Evolutionary conservation across 2,888 invertebrate species (phyloP), one percentile per base, ranked within the genome.

Genomic region (Nomada hirtipes): DNA sequence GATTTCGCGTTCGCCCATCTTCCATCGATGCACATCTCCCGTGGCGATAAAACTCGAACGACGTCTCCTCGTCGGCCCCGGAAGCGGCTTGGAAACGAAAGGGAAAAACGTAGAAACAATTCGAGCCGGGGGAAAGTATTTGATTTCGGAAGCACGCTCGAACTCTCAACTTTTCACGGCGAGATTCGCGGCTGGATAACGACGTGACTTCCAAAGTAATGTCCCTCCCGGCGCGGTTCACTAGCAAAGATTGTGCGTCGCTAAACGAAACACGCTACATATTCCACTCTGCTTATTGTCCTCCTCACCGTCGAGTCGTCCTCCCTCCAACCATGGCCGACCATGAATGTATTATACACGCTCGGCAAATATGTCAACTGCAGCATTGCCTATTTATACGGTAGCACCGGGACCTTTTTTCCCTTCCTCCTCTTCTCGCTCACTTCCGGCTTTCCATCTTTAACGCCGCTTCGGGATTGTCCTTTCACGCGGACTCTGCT

Each of bases 311-410:
- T 29, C n/a, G n/a, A 15, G 15, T 13, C 29, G 44, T 53, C 57
- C 63, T 52, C 69, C 29, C 23, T 44, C 63, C 69, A 26, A 50
- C 65, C 53, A 50, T 85, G 87, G 84, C 79, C 76, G 84, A 79
- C 71, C 90, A 92, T 91, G 90, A 91, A 92, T 92, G 92, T 90
- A 91, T 92, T 92, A 92, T 90, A 86, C 88, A 89, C 91, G 90
- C 90, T 86, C 82, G 88, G 86, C 89, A 91, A 91, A 91, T 91
- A 91, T 91, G 92, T 92, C 92, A 92, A 92, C 91, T 92, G 90
- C 92, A 91, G 91, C 90, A 83, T 88, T 84, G 80, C 89, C 85
- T 82, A 87, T 90, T 89, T 88, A 90, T 88, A 81, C 85, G 76
- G 74, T 76, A 29, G 23, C 60, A 71, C 50, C 52, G n/a, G 70